These are phyloP conservation scores for Metaphire vulgaris DNA, from an alignment of 1,140 invertebrate species.

Conservation along the genomic window DNA sequence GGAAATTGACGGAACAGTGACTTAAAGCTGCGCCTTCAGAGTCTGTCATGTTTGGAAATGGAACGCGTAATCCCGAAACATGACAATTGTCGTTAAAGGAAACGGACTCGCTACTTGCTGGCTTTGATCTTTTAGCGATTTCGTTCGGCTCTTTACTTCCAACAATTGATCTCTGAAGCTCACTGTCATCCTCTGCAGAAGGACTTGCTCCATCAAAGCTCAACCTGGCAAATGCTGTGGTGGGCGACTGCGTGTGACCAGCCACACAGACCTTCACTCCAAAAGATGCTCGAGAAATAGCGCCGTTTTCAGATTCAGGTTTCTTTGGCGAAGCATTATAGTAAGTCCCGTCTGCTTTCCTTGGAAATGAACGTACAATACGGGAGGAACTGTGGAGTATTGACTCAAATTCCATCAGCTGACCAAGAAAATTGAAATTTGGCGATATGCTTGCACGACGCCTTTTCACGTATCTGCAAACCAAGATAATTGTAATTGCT, in stretches of 20 bases:
- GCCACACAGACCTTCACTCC: too few relatives aligned
- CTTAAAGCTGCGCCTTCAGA: not conserved
- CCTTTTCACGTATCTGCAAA: constrained; percentile 60
- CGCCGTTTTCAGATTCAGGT: too few relatives aligned
- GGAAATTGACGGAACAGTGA: not conserved
- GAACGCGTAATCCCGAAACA: too few relatives aligned
- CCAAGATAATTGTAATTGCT: too few relatives aligned
- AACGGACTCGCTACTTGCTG: not conserved
- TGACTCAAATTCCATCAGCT: constrained; percentile 69
- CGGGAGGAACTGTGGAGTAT: constrained; percentile 14
- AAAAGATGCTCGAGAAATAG: too few relatives aligned
- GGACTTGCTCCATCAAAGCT: not conserved
- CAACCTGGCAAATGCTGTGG: not conserved
- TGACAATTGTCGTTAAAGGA: too few relatives aligned
- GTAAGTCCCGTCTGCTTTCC: too few relatives aligned
- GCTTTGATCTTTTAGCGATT: not conserved
- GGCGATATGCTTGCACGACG: constrained; percentile 71
- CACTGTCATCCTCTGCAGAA: not conserved
- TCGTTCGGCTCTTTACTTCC: too few relatives aligned
- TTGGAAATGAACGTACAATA: too few relatives aligned
- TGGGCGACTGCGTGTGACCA: not conserved
- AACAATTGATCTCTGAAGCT: not conserved
- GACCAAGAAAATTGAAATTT: constrained; percentile 82
- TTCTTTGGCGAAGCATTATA: too few relatives aligned
- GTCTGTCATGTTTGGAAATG: not conserved